Base-by-base conservation (phyloP, 2,888 invertebrate species). In the Eudasyphora cyanicolor region DNA sequence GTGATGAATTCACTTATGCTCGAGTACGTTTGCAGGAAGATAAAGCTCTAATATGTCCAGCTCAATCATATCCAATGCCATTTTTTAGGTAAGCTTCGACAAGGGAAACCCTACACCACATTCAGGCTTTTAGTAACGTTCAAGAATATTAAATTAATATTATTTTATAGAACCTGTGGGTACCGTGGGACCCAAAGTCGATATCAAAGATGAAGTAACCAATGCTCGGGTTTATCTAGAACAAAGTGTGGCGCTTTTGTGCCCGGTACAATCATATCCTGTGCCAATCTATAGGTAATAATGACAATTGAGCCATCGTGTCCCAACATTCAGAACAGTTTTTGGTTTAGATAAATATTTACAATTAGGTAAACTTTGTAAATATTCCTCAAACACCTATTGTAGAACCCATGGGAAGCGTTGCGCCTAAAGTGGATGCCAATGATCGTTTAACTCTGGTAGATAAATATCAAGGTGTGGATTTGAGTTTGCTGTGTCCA, bases 401-500 rank as follows among this genome's bases (percentile, higher is more conserved):
- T 91, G 57, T 93, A 95, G 95, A 95, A 89, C 95, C 95, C 19
- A 94, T 95, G 82, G 95, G 95, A 86, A 94, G 94, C 86, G 95
- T 95, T 85, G 93, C 94, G 35, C 95, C 95, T 54, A 95, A 95
- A 91, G 94, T 95, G 87, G 94, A 95, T 86, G 93, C 94, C 62
- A 93, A 94, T 89, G 93, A 94, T 87, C 94, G 94, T 89, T 93
- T 94, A 85, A 94, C 93, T 77, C 94, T 94, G 92, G 93, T 94
- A 86, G 93, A 93, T 89, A 93, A 93, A 21, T 87, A 87, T 0
- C 73, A 27, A 19, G 88, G 86, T 5, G 69, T 84, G 7, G 93
- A 94, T 88, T 93, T 96, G 89, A 95, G 94, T 79, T 92, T 96
- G 87, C 93, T 95, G 89, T 96, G 96, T 91, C 96, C 95, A 90